Conservation (phyloP, 2,888 invertebrate species). For the Euclidia mi region DNA sequence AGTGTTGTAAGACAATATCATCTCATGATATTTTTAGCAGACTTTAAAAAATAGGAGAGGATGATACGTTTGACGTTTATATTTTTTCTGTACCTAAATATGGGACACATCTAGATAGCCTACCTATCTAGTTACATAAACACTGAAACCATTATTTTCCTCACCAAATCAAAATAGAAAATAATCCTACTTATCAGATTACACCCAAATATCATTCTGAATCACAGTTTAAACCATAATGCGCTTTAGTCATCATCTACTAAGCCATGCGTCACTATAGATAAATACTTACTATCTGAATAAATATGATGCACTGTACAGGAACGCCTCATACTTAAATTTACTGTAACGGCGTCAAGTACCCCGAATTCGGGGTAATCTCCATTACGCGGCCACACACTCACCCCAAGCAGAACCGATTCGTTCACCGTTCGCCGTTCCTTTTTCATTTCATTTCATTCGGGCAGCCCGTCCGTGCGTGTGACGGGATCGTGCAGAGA, state of each 20-base stretch:
- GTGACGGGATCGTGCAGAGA: slow-evolving; percentile 63
- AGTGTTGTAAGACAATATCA: too few species aligned
- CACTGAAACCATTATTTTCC: too few species aligned
- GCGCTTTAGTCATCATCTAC: not conserved
- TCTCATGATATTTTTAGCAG: too few species aligned
- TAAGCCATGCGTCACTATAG: not conserved
- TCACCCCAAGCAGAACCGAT: slow-evolving; percentile 73
- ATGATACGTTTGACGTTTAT: too few species aligned
- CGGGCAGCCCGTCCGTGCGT: slow-evolving; percentile 68
- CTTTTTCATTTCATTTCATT: slow-evolving; percentile 75
- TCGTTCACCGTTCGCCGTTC: slow-evolving; percentile 63
- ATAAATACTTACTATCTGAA: not conserved
- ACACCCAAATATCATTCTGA: not conserved
- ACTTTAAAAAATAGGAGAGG: too few species aligned
- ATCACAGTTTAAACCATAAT: not conserved
- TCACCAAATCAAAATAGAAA: too few species aligned
- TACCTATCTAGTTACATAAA: too few species aligned
- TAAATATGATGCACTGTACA: not conserved
- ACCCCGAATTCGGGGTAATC: slow-evolving; percentile 58
- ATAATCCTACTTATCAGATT: not conserved
- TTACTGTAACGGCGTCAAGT: slow-evolving; percentile 6
- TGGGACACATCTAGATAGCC: too few species aligned
- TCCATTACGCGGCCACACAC: slow-evolving; percentile 64
- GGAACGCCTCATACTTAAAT: not conserved
- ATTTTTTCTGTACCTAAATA: too few species aligned